Percentiles rank a stretch among this genome's conserved stretches.
Evolutionary conservation across 2,797 vertebrate species (phyloP).

Genomic region (Peromyscus melanophrys): DNA sequence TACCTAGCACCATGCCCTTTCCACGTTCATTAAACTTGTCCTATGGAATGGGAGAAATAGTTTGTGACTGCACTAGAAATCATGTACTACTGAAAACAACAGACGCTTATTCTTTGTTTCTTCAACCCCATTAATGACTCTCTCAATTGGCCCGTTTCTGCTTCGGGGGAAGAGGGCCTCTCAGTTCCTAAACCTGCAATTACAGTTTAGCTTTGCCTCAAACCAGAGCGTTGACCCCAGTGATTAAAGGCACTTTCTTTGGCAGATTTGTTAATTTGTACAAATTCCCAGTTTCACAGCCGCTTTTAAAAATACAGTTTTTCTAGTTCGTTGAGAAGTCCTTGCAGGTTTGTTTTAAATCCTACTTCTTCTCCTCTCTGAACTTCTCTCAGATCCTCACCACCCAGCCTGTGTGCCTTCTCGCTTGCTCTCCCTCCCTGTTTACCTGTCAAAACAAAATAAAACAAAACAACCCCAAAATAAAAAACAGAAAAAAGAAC

Average conservation of each 20-base stretch:
- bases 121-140: constrained; percentile 8
- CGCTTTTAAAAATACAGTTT: background rate
- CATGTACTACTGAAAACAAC: background rate
- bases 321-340: background rate
- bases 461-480: background rate
- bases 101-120: background rate
- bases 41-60: background rate
- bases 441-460: background rate
- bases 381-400: background rate
- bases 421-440: background rate
- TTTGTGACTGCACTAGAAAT: constrained; percentile 28
- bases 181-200: constrained; percentile 36
- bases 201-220: constrained; percentile 58
- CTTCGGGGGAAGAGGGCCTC: background rate
- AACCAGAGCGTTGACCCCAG: constrained; percentile 21
- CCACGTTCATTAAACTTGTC: background rate
- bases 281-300: constrained; percentile 40
- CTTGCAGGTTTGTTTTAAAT: no score
- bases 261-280: constrained; percentile 57
- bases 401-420: background rate
- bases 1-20: background rate
- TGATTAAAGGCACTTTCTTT: constrained; percentile 43
- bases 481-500: background rate
- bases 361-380: background rate
- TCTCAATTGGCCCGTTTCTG: constrained; percentile 50